Evolutionary conservation across 2,888 invertebrate species (phyloP).

Genomic region (Ametastegia equiseti): DNA sequence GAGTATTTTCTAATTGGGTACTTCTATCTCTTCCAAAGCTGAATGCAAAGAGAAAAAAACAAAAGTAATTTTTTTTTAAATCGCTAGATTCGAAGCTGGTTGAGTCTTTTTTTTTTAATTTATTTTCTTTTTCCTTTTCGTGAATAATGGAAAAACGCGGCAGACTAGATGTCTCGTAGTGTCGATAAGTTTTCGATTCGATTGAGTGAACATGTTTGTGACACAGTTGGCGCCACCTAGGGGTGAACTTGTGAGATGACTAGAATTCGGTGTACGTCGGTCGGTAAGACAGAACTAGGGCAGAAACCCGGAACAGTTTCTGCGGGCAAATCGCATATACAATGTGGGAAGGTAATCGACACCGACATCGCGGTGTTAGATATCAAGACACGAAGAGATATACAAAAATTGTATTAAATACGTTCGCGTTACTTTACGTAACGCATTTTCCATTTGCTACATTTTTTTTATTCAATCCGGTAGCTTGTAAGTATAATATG

Average conservation of each 20-base stretch:
- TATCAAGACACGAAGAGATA: background rate
- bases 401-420: background rate
- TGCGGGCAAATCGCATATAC: background rate
- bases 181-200: slow-evolving; percentile 64
- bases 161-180: too few relatives aligned
- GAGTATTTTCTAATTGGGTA: too few relatives aligned
- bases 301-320: slow-evolving; percentile 30
- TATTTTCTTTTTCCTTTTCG: too few relatives aligned
- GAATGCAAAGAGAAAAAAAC: too few relatives aligned
- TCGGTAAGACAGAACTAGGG: slow-evolving; percentile 62
- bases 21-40: too few relatives aligned
- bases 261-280: slow-evolving; percentile 56
- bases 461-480: too few relatives aligned
- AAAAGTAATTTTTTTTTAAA: too few relatives aligned
- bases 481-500: too few relatives aligned
- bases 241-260: slow-evolving; percentile 49
- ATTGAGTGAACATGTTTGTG: slow-evolving; percentile 46
- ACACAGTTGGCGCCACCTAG: slow-evolving; percentile 70
- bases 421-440: background rate
- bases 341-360: slow-evolving; percentile 20
- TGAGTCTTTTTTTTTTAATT: too few relatives aligned
- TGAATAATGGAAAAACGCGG: too few relatives aligned
- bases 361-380: background rate
- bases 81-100: too few relatives aligned
- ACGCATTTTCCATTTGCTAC: background rate